Conservation (phyloP, 2,888 invertebrate genomes). For the Drosophila affinis region DNA sequence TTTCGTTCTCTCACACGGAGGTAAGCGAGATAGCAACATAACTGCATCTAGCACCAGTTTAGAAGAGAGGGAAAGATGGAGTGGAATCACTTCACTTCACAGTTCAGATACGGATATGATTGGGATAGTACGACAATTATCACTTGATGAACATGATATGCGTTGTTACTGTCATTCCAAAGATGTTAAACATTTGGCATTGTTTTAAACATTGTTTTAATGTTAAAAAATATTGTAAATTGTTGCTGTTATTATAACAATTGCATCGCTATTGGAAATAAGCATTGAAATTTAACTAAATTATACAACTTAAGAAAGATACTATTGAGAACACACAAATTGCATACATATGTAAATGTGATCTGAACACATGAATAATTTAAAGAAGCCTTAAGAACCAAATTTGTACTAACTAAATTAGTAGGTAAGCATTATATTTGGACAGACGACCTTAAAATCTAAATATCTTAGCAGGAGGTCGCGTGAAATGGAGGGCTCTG, state of each 20-base stretch:
- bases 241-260: slow-evolving; percentile 45
- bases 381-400: slow-evolving; percentile 56
- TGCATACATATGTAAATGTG: slow-evolving; percentile 15
- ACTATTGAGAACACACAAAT: slow-evolving; percentile 10
- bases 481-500: slow-evolving; percentile 43
- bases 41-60: no score
- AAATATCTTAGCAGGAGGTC: slow-evolving; percentile 41
- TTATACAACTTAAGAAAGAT: slow-evolving; percentile 8
- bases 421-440: slow-evolving; percentile 60
- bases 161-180: background rate
- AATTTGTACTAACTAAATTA: slow-evolving; percentile 76
- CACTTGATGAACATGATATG: no score
- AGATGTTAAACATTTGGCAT: background rate
- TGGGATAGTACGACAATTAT: no score
- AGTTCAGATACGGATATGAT: no score
- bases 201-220: slow-evolving; percentile 37
- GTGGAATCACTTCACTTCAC: no score
- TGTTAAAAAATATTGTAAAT: slow-evolving; percentile 29
- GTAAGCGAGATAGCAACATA: no score
- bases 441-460: slow-evolving; percentile 53
- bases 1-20: no score
- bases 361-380: slow-evolving; percentile 57
- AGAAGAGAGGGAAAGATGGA: no score
- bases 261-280: slow-evolving; percentile 52
- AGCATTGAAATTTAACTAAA: slow-evolving; percentile 49